Evolutionary conservation across 1,140 invertebrate genomes (phyloP).

Genomic region (Catajapyx aquilonaris): DNA sequence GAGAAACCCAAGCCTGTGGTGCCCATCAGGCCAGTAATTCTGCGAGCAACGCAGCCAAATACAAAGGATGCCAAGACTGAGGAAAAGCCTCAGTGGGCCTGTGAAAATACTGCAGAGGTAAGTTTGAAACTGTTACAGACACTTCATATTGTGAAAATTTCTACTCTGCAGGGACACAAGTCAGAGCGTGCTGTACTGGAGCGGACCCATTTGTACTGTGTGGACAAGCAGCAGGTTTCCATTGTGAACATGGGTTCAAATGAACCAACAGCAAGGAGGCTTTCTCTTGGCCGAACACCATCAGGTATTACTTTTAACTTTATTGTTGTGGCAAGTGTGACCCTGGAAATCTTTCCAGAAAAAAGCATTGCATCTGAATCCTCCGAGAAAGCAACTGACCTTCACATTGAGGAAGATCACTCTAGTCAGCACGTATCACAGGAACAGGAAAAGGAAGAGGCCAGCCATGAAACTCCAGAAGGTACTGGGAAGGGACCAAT

Average conservation of each 20-base stretch:
- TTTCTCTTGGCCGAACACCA: too few relatives aligned
- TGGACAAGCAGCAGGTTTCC: constrained; percentile 45
- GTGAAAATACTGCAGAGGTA: too few relatives aligned
- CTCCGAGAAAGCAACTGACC: constrained; percentile 4
- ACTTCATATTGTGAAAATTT: too few relatives aligned
- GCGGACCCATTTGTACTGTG: constrained; percentile 39
- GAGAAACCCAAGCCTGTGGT: too few relatives aligned
- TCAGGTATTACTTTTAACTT: too few relatives aligned
- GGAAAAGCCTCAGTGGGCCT: too few relatives aligned
- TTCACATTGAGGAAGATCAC: constrained; percentile 3
- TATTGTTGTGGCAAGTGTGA: constrained; percentile 17
- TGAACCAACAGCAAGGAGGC: constrained; percentile 14
- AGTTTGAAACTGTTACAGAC: too few relatives aligned
- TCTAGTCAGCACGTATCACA: constrained; percentile 1
- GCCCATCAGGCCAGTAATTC: too few relatives aligned
- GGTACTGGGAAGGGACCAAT: background rate
- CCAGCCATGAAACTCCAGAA: background rate
- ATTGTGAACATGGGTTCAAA: constrained; percentile 35
- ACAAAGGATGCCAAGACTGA: too few relatives aligned
- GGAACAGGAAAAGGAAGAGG: constrained; percentile 1
- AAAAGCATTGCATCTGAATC: constrained; percentile 4
- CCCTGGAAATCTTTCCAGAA: constrained; percentile 7
- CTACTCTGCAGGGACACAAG: too few relatives aligned
- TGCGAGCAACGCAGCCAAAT: too few relatives aligned
- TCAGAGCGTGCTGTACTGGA: constrained; percentile 25